Base-by-base conservation (phyloP, 2,113 vertebrate species). In the Lanius ludovicianus region DNA sequence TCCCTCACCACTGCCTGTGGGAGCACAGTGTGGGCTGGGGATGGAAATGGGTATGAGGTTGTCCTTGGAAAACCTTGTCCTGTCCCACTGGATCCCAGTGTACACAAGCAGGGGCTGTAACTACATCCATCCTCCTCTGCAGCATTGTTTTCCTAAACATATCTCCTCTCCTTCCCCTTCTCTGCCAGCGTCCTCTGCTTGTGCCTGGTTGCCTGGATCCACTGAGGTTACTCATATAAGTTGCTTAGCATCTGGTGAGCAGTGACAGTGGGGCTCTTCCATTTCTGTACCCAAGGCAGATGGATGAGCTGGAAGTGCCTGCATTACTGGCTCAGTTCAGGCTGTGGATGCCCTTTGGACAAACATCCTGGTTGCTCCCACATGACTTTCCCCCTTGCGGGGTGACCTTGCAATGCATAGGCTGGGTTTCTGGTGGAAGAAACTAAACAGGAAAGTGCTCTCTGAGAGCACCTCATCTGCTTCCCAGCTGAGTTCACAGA, bases 1-100 rank as follows among this genome's bases (percentile, higher is more conserved):
- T 60, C 49, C 3, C 2, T 80, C 2, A 5, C 55, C 3, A 2
- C 56, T 57, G 42, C 39, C 41, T 69, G 23, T 0, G 1, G 55
- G 60, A 73, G 17, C 28, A 35, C 13, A 25, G 8, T 13, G 31
- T 44, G 65, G n/a, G 25, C 62, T 59, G 69, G 44, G 50, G 39
- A 42, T n/a, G 17, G 57, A 79, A 82, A 47, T 11, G 24, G 53
- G n/a, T 24, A 55, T 27, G 33, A 63, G 41, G 41, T 20, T 42
- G 42, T 42, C 15, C 15, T 52, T 3, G 0, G 14, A 59, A 78
- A 91, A 44, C 24, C 24, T 56, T 75, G 33, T 46, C 27, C 39
- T 87, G 60, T 74, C 27, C 31, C 11, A 3, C 2, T 1, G 33
- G 31, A 84, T 80, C 20, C 28, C 68, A 57, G 11, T 1, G 4